Conservation (phyloP, 1,140 invertebrate genomes). For the Amphibalanus amphitrite region DNA sequence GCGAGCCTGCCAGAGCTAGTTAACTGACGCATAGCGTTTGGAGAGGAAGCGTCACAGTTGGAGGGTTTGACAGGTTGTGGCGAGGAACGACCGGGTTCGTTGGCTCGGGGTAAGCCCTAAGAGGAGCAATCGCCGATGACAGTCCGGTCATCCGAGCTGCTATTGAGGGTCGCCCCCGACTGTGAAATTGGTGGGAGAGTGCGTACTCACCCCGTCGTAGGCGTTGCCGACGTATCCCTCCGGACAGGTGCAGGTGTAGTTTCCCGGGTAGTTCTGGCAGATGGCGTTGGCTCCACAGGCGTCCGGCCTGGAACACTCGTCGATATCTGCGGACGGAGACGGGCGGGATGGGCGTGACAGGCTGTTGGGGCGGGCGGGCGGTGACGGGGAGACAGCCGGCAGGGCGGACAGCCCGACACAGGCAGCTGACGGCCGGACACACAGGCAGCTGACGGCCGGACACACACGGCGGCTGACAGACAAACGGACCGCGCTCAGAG, state of each 20-base stretch:
- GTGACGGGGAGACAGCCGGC: not conserved
- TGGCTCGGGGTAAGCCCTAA: too few species aligned
- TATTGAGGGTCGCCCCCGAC: not conserved
- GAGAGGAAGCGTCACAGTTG: too few species aligned
- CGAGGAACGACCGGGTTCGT: too few species aligned
- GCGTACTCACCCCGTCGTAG: constrained; percentile 39
- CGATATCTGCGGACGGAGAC: constrained; percentile 44
- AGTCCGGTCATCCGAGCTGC: not conserved
- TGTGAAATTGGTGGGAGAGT: constrained; percentile 4
- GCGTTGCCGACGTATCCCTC: constrained; percentile 70
- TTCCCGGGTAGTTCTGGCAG: constrained; percentile 68
- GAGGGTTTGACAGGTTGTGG: too few species aligned
- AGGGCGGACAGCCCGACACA: too few species aligned
- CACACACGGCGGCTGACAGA: too few species aligned
- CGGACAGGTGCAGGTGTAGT: constrained; percentile 69
- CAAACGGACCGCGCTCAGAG: too few species aligned
- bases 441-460: too few species aligned
- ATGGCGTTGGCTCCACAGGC: constrained; percentile 60
- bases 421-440: too few species aligned
- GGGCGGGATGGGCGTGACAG: not conserved
- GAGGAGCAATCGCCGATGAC: too few species aligned
- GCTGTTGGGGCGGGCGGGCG: too few species aligned
- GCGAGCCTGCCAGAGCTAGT: not conserved
- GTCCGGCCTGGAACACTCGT: constrained; percentile 60
- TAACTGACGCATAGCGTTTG: too few species aligned